Conservation (phyloP, 2,797 vertebrate genomes). For the Okamejei kenojei region DNA sequence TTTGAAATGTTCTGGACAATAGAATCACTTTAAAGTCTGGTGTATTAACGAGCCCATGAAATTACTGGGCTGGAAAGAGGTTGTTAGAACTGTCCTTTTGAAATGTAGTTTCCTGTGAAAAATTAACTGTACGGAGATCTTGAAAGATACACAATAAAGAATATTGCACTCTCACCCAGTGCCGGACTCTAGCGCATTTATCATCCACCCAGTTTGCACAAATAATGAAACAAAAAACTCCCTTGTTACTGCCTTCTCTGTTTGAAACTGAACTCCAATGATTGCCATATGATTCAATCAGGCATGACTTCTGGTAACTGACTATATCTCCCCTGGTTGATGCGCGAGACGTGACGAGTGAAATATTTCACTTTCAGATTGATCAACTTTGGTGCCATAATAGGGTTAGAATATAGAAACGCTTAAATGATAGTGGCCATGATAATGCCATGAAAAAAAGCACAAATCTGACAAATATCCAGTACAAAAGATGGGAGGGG, state of each 20-base stretch:
- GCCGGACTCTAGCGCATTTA: not conserved
- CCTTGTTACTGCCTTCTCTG: not conserved
- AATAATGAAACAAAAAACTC: not conserved
- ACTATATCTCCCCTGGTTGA: too few species aligned
- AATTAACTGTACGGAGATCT: not conserved
- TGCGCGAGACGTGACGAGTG: not conserved
- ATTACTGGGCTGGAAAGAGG: not conserved
- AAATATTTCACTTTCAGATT: not conserved
- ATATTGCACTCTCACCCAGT: not conserved
- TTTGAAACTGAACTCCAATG: too few species aligned
- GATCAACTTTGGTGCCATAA: not conserved
- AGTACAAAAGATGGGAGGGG: not conserved
- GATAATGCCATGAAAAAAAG: not conserved
- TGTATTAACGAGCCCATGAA: not conserved
- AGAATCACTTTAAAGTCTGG: not conserved
- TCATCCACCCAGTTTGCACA: not conserved
- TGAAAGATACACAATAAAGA: conserved; percentile 34
- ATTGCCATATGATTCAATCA: too few species aligned
- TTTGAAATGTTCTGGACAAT: not conserved
- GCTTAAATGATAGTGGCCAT: not conserved
- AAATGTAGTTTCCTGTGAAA: conserved; percentile 20
- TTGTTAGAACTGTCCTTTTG: not conserved
- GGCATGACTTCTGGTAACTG: too few species aligned
- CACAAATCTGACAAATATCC: not conserved
- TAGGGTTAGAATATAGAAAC: not conserved